Percentiles rank a stretch among this genome's conserved stretches.
Evolutionary conservation across 2,797 vertebrate species (phyloP).

Genomic region (Hyperoplus immaculatus): DNA sequence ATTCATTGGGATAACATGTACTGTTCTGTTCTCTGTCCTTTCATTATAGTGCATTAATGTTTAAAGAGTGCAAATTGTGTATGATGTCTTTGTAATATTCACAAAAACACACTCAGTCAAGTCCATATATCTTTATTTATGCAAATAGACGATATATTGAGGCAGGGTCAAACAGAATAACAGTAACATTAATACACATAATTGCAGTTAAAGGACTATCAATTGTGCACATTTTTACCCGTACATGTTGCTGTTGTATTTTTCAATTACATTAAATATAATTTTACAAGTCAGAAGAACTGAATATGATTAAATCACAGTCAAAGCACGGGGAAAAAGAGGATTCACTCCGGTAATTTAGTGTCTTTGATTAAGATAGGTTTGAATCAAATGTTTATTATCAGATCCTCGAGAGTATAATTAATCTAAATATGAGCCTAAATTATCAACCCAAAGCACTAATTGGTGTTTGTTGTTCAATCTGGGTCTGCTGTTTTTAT

Average conservation of each 20-base stretch:
- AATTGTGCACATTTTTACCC: constrained; percentile 1
- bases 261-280: constrained; percentile 15
- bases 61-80: not conserved
- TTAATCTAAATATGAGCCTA: constrained; percentile 76
- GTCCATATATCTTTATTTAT: not conserved
- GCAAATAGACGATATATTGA: not conserved
- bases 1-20: not conserved
- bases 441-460: constrained; percentile 71
- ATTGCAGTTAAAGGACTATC: not conserved
- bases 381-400: constrained; percentile 73
- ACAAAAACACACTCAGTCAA: too few species aligned
- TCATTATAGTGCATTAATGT: not conserved
- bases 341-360: constrained; percentile 72
- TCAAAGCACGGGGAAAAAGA: constrained; percentile 58
- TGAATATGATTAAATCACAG: constrained; percentile 46
- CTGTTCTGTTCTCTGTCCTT: not conserved
- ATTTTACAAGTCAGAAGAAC: constrained; percentile 39
- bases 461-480: constrained; percentile 79
- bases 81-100: not conserved
- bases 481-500: constrained; percentile 75
- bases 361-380: constrained; percentile 67
- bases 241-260: constrained; percentile 25
- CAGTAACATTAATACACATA: constrained; percentile 3
- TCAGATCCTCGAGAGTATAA: constrained; percentile 69
- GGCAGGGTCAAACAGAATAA: not conserved